Evolutionary conservation across 2,113 vertebrate genomes (phyloP).

Genomic region (Cryptotis parvus): DNA sequence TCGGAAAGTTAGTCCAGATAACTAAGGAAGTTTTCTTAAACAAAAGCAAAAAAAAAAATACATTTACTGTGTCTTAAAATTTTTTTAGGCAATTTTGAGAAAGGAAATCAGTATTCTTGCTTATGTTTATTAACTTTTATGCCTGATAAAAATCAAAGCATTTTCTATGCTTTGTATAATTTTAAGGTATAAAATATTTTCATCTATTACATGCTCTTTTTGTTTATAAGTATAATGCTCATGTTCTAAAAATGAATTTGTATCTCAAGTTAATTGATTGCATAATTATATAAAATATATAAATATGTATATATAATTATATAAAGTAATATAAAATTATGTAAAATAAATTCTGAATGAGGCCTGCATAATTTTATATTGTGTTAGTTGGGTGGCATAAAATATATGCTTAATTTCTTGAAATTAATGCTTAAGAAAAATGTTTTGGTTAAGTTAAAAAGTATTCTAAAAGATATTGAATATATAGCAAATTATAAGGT

Average conservation of each 20-base stretch:
- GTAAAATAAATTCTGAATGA: not conserved
- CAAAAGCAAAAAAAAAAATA: too few relatives aligned
- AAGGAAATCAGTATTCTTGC: constrained; percentile 26
- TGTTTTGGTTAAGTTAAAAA: constrained; percentile 26
- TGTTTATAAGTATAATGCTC: not conserved
- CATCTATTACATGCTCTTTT: not conserved
- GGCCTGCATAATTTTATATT: constrained; percentile 14
- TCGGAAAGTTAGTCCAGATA: not conserved
- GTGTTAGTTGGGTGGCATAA: not conserved
- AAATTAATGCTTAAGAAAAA: constrained; percentile 40
- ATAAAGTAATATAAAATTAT: too few relatives aligned
- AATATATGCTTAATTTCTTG: not conserved
- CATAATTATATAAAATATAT: constrained; percentile 27
- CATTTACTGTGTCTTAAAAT: not conserved
- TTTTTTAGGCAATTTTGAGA: not conserved
- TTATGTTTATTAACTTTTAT: constrained; percentile 35
- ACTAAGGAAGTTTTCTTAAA: not conserved
- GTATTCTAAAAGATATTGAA: not conserved
- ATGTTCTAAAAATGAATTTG: not conserved
- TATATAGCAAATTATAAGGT: too few relatives aligned
- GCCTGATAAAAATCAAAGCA: constrained; percentile 16
- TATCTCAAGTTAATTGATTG: not conserved
- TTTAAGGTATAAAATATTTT: not conserved
- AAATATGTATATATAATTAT: too few relatives aligned
- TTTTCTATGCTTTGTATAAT: not conserved